Conservation (phyloP, 2,797 vertebrate genomes). For the Trachops cirrhosus region DNA sequence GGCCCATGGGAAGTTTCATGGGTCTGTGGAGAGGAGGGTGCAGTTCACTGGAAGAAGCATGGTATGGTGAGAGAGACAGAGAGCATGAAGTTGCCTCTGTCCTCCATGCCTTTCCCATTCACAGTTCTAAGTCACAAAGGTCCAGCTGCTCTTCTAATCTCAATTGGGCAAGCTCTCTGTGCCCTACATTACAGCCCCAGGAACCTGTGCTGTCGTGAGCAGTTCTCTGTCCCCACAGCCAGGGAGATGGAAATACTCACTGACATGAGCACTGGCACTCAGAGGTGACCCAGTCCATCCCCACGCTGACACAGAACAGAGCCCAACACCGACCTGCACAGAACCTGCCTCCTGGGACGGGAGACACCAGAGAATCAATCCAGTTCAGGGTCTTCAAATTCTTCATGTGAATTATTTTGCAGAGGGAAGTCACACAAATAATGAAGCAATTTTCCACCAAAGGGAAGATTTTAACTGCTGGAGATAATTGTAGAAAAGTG, state of each 20-base stretch:
- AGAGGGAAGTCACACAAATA: not conserved
- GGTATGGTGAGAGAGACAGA: not conserved
- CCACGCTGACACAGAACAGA: not conserved
- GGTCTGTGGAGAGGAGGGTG: not conserved
- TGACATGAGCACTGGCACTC: not conserved
- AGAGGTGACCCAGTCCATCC: not conserved
- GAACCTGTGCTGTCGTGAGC: not conserved
- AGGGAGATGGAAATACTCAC: not conserved
- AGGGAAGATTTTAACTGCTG: constrained; percentile 7
- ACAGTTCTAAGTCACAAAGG: not conserved
- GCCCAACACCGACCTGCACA: not conserved
- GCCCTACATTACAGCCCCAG: not conserved
- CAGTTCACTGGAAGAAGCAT: not conserved
- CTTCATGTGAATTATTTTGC: not conserved
- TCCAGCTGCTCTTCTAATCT: not conserved
- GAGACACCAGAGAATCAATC: not conserved
- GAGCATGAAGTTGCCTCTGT: accelerated
- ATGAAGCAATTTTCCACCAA: constrained; percentile 32
- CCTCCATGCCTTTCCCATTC: not conserved
- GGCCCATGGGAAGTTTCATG: not conserved
- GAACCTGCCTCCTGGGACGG: not conserved
- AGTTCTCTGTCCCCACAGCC: not conserved
- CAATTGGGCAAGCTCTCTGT: not conserved
- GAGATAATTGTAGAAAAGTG: constrained; percentile 51
- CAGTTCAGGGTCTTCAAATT: not conserved